These are phyloP conservation scores for Motacilla tschutschensis DNA, from an alignment of 2,113 vertebrate genomes.

Conservation along the genomic window DNA sequence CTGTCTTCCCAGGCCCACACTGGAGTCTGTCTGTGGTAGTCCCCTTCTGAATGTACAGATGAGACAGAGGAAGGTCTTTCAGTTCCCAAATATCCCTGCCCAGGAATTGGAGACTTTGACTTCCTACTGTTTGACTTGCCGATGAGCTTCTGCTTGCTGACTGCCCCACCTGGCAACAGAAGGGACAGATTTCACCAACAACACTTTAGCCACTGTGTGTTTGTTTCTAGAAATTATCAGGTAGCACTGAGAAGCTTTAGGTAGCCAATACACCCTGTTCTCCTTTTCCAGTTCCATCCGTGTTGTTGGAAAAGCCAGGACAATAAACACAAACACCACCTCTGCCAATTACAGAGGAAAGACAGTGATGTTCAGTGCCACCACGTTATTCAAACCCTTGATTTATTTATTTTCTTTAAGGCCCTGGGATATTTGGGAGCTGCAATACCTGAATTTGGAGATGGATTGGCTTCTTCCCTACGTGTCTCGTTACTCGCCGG, in stretches of 20 bases:
- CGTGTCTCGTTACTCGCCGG: slow-evolving; percentile 73
- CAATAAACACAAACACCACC: not conserved
- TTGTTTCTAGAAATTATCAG: not conserved
- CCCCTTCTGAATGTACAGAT: slow-evolving; percentile 96
- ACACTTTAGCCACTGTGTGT: not conserved
- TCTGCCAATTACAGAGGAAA: not conserved
- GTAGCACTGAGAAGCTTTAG: not conserved
- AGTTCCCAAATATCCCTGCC: slow-evolving; percentile 83
- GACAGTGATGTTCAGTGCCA: not conserved
- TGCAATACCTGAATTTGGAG: slow-evolving; percentile 82
- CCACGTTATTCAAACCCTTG: not conserved
- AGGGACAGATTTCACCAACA: not conserved
- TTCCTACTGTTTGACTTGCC: slow-evolving; percentile 88
- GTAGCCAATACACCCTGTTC: not conserved
- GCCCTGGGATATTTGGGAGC: not conserved
- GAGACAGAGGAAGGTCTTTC: slow-evolving; percentile 95
- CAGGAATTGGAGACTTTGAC: slow-evolving; percentile 92
- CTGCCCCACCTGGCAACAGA: slow-evolving; percentile 67
- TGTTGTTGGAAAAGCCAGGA: not conserved
- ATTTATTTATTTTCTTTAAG: not conserved
- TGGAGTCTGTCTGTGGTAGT: slow-evolving; percentile 93
- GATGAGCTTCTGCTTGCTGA: slow-evolving; percentile 88
- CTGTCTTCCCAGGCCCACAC: slow-evolving; percentile 94
- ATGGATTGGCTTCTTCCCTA: slow-evolving; percentile 88
- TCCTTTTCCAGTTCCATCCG: not conserved